Base-by-base conservation (phyloP, 2,888 invertebrate genomes). In the Cheilosia soror region DNA sequence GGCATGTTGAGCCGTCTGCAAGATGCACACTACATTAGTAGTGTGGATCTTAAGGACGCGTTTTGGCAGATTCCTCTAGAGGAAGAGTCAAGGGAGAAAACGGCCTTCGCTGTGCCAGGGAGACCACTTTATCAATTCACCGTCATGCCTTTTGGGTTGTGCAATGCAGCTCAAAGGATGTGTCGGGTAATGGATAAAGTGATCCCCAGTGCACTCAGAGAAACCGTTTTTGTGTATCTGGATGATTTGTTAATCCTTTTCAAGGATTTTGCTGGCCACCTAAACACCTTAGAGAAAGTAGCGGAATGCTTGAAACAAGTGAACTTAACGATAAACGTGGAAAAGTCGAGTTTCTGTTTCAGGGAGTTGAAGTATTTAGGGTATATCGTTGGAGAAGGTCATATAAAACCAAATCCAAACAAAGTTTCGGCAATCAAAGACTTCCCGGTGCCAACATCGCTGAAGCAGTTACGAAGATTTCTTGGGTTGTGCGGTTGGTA, bases 181-280 rank as follows among this genome's bases (percentile, higher is more conserved):
- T 88, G 88, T 65, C 60, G 88, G 2, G 49, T 89, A 13, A 82
- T 89, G 69, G 88, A 88, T 62, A 77, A 77, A n/a, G 80, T 88
- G 0, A 68, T 88, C 2, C 88, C 88, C 2, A 53, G 40, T 42
- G 47, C 4, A 65, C 80, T 60, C 13, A 57, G 83, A 65, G 4
- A 75, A 58, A 66, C 68, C 42, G 83, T 82, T 0, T 87, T 87
- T 57, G 55, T 86, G 0, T 87, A 86, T 25, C 29, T 87, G 9
- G 85, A 86, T 25, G 83, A 85, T 37, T 29, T 85, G 2, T 15
- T 87, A 13, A 11, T 85, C 2, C 73, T 82, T 4, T 58, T 79
- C 0, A 15, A 15, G n/a, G 68, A 63, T 27, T 87, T 87, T 20
- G 63, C 73, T 1, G 51, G 62, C 9, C 82, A 87, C 27, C 1